Conservation (phyloP, 2,113 vertebrate genomes). For the Salvelinus sp. region DNA sequence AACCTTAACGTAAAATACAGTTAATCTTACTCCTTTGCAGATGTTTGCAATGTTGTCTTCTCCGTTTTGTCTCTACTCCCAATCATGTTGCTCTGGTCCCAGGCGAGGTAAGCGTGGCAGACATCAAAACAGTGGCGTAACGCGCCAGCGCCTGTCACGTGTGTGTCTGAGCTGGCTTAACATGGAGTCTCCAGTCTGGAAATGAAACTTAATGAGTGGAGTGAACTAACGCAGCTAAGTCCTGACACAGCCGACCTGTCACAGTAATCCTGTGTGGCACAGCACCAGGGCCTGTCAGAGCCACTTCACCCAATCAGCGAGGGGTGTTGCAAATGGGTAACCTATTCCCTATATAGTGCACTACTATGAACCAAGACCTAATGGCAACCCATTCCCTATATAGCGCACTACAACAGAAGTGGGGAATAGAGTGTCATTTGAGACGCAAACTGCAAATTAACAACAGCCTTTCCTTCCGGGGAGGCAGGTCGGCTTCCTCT, state of each 20-base stretch:
- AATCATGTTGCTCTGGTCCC: not conserved
- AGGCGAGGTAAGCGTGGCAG: not conserved
- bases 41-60: no score
- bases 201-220: conserved; percentile 29
- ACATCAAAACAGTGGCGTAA: not conserved
- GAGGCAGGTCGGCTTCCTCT: not conserved
- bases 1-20: not conserved
- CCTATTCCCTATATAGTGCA: no score
- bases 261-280: conserved; percentile 36
- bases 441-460: conserved; percentile 22
- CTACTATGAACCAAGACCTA: no score
- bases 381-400: no score
- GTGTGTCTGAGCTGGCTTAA: not conserved
- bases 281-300: not conserved
- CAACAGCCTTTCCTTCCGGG: not conserved
- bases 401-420: no score
- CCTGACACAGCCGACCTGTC: conserved; percentile 45
- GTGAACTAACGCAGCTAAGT: not conserved
- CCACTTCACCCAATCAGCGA: not conserved
- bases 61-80: no score
- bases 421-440: conserved; percentile 6
- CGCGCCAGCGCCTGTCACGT: not conserved
- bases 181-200: conserved; percentile 5
- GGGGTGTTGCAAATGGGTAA: conserved; percentile 1
- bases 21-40: no score